Evolutionary conservation across 2,888 invertebrate genomes (phyloP), one percentile per base, ranked within the genome.

Genomic region (Epinotia brunnichana): DNA sequence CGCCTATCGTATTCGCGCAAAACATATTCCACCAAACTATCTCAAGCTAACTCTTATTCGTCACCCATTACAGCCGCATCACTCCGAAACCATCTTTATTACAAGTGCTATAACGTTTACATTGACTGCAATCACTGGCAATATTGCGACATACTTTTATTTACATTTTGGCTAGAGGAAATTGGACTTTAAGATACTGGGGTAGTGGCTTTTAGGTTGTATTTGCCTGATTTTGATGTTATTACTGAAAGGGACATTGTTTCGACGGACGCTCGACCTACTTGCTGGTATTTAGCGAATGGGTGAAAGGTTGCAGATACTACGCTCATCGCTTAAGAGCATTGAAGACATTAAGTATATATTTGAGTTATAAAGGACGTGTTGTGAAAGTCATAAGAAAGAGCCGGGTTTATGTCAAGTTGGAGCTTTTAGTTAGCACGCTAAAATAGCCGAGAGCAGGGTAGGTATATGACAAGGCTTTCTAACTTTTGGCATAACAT

Each of bases 1-100:
- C 13, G 15, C 17, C 53, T 61, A 63, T 57, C 57, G 72, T 51
- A 68, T 63, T 57, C 51, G 68, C 62, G 72, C 62, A 57, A 68
- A 73, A 68, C 51, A 68, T 73, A 63, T 68, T 73, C 62, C 54
- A 53, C 62, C 57, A 57, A 73, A 73, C 72, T 63, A 63, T 72
- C 61, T 24, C 48, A 48, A 56, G 35, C 54, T n/a, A 24, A 62
- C 44, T 69, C 24, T 61, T 60, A 41, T 63, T 59, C 39, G 15
- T n/a, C 1, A 35, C 60, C 29, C 1, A 51, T 11, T 19, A 61
- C 60, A 17, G 24, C 48, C 19, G 1, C 19, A 11, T 15, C 57
- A 44, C 35, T 51, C 48, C 13, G 68, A 67, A 62, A 61, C 17
- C 60, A 24, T 19, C 72, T 51, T 41, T 68, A 57, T 51, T 24